Base-by-base conservation (phyloP, 2,888 invertebrate genomes). In the Arge pagana region DNA sequence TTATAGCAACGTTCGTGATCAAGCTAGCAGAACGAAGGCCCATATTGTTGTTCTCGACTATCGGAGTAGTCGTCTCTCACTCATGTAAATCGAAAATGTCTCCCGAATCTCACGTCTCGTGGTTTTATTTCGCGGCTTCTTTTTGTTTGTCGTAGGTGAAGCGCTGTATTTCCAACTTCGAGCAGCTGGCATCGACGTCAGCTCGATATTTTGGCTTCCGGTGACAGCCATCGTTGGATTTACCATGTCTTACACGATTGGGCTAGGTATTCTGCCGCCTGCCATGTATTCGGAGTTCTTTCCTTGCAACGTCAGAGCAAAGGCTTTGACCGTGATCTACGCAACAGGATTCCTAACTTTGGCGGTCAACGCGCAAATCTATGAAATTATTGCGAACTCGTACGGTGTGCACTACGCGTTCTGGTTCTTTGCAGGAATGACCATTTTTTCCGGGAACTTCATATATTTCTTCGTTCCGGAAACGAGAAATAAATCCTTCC, bases 401-500 rank as follows among this genome's bases (percentile, higher is more conserved):
- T 31, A 18, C 7, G 62, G 61, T 4, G 4, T 30, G 3, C 23
- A 58, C 3, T 43, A 19, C 3, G 8, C 58, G 1, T 61, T 64
- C 33, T 59, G 55, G 11, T 3, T 0, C 1, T 58, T 61, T 19
- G 58, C 39, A 7, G 1, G 2, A 0, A 4, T 30, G n/a, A 53
- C 55, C 1, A 1, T 57, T 4, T 0, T 35, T 3, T 3, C 53
- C 2, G 18, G 36, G 1, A 18, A 53, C 8, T 6, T 36, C 2
- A 36, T 50, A 5, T 43, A 40, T 4, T 11, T 62, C 1, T 4
- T 7, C 2, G 23, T 65, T 21, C 63, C 62, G 3, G 65, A 65
- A 41, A 65, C 64, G 1, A 55, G 55, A 11, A 36, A 10, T 1
- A 58, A 53, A 13, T 45, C 63, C 1, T 56, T 65, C 11, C 10